phyloP scores from a whole-genome alignment of 2,797 vertebrate genomes.

The Lepus townsendii region DNA sequence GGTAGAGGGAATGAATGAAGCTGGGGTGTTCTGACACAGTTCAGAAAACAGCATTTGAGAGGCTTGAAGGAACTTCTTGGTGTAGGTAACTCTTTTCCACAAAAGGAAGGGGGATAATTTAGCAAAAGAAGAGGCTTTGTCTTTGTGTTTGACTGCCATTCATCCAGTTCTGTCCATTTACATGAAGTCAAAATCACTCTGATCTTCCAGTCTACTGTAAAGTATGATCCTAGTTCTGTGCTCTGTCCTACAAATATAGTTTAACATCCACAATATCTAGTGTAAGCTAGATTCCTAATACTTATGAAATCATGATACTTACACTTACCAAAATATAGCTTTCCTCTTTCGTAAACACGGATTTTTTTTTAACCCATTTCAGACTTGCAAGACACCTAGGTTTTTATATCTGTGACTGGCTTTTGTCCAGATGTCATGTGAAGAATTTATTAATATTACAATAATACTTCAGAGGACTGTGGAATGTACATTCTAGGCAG shows the following conservation, averaged over 20 bases:
- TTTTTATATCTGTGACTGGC: slow-evolving; percentile 65
- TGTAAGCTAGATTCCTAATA: not conserved
- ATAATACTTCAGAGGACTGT: slow-evolving; percentile 84
- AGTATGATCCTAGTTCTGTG: not conserved
- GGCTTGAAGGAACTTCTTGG: not conserved
- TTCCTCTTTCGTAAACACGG: slow-evolving; percentile 43
- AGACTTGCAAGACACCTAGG: slow-evolving; percentile 64
- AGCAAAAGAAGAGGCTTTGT: not conserved
- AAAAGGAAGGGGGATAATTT: not conserved
- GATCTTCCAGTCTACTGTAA: not conserved
- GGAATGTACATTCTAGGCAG: slow-evolving; percentile 78
- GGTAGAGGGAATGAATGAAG: not conserved
- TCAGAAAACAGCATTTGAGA: not conserved
- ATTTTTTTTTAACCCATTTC: slow-evolving; percentile 25
- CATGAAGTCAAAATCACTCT: not conserved
- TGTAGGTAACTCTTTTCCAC: not conserved
- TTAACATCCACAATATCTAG: not conserved
- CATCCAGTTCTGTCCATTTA: not conserved
- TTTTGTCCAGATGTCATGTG: slow-evolving; percentile 73
- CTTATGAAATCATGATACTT: slow-evolving; percentile 2
- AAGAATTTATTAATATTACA: slow-evolving; percentile 87
- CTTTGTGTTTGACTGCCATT: not conserved
- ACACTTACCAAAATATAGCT: not conserved
- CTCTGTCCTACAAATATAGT: not conserved
- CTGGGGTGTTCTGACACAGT: not conserved